Base-by-base conservation (phyloP, 2,113 vertebrate species). In the Rhineura floridana region DNA sequence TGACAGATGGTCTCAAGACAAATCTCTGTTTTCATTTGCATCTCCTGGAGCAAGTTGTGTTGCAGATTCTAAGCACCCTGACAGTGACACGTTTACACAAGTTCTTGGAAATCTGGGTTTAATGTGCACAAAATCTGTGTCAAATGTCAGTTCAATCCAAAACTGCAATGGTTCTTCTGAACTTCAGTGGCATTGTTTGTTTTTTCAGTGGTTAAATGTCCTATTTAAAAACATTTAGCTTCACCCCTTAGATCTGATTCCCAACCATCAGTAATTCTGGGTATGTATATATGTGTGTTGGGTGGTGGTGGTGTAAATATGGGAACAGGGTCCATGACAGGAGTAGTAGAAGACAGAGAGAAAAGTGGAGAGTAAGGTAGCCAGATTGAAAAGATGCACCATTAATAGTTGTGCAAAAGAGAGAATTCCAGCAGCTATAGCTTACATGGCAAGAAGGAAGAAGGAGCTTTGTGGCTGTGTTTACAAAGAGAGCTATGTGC, bases 1-100 rank as follows among this genome's bases (percentile, higher is more conserved):
- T 44, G 90, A 82, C 75, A 90, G 88, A 83, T n/a, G 92, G 82
- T 87, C 82, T 86, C 77, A 84, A 90, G 81, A 90, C 88, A 93
- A 87, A 89, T 39, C 30, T 80, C 10, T 80, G 72, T 28, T 93
- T 90, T 76, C 5, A 0, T 85, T 91, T 91, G 90, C 81, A 67
- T 65, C 87, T 93, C 48, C 82, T 91, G 88, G 42, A 90, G 82
- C 85, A 93, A 91, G 88, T 89, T 88, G 83, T 17, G 21, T 59
- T 48, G 55, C 46, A 80, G 50, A 10, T 91, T 89, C 84, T 84
- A 91, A 80, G 81, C 39, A 86, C 67, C 69, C 28, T 88, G 50
- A 67, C 72, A 88, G 81, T 44, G 50, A 72, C 76, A 72, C 2
- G 3, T 6, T 62, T 70, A 72, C 44, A 85, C 4, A 23, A 86